Percentiles rank a stretch among this genome's conserved stretches.
Evolutionary conservation across 2,888 invertebrate species (phyloP).

Genomic region (Temnothorax unifasciatus): DNA sequence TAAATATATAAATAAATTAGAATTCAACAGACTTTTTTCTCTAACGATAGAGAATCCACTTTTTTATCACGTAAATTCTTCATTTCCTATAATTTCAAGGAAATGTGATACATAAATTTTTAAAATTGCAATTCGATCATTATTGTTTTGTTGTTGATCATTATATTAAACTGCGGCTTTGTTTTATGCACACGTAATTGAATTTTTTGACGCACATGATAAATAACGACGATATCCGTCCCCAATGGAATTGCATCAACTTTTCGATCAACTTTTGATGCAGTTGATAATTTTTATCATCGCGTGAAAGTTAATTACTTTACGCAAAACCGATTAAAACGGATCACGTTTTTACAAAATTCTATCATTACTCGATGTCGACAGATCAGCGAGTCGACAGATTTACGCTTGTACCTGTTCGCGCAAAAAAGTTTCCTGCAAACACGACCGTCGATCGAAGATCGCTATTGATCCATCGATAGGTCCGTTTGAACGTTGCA

Average conservation of each 20-base stretch:
- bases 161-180: conserved; percentile 11
- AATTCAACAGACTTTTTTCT: neutral
- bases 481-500: neutral
- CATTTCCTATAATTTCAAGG: neutral
- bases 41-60: neutral
- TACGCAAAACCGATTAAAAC: conserved; percentile 24
- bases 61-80: neutral
- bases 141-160: neutral
- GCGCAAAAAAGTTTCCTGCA: conserved; percentile 13
- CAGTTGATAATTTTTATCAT: conserved; percentile 39
- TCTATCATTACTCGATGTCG: conserved; percentile 46
- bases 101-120: neutral
- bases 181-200: neutral
- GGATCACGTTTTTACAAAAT: conserved; percentile 26
- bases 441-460: neutral
- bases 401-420: conserved; percentile 12
- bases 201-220: conserved; percentile 8
- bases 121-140: neutral
- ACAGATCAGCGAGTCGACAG: conserved; percentile 8
- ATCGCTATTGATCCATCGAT: conserved; percentile 24
- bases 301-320: conserved; percentile 52
- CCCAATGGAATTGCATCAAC: neutral
- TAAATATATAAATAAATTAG: neutral
- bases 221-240: neutral
- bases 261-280: conserved; percentile 8